phyloP scores from a whole-genome alignment of 1,140 invertebrate species.

The Listronotus bonariensis region DNA sequence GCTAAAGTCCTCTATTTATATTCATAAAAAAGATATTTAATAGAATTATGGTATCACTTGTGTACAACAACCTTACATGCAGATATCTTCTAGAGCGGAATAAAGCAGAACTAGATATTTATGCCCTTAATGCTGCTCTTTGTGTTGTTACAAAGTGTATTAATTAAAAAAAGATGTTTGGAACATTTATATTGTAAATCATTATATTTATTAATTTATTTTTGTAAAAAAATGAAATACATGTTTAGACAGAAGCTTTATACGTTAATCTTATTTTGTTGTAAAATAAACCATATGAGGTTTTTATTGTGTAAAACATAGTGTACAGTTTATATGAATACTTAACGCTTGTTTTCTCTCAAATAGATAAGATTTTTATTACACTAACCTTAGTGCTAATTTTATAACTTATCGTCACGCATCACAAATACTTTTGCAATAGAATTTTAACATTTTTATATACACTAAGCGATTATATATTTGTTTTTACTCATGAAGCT shows the following conservation, averaged over 20 bases:
- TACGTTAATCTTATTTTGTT: slow-evolving; percentile 31
- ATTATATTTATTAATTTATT: slow-evolving; percentile 39
- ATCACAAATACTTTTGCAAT: slow-evolving; percentile 33
- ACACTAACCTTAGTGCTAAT: slow-evolving; percentile 22
- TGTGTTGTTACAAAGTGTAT: slow-evolving; percentile 13
- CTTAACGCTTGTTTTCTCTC: slow-evolving; percentile 14
- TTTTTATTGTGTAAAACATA: slow-evolving; percentile 20
- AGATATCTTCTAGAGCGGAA: neutral
- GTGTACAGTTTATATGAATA: slow-evolving; percentile 31
- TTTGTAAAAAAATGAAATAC: slow-evolving; percentile 37
- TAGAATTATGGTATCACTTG: too few relatives aligned
- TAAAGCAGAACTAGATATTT: slow-evolving; percentile 1
- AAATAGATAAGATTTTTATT: slow-evolving; percentile 26
- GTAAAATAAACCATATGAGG: slow-evolving; percentile 20
- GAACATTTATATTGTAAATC: slow-evolving; percentile 35
- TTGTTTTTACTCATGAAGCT: slow-evolving; percentile 24
- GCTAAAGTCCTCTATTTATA: too few relatives aligned
- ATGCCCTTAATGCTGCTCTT: slow-evolving; percentile 1
- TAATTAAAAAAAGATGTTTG: slow-evolving; percentile 24
- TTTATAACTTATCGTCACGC: slow-evolving; percentile 14
- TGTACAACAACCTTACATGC: too few relatives aligned
- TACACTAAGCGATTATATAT: slow-evolving; percentile 15
- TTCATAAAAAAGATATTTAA: too few relatives aligned
- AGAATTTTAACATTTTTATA: slow-evolving; percentile 21
- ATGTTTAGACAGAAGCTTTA: slow-evolving; percentile 37